These are phyloP conservation scores for Bovichtus diacanthus DNA, from an alignment of 2,797 vertebrate genomes.

Conservation along the genomic window DNA sequence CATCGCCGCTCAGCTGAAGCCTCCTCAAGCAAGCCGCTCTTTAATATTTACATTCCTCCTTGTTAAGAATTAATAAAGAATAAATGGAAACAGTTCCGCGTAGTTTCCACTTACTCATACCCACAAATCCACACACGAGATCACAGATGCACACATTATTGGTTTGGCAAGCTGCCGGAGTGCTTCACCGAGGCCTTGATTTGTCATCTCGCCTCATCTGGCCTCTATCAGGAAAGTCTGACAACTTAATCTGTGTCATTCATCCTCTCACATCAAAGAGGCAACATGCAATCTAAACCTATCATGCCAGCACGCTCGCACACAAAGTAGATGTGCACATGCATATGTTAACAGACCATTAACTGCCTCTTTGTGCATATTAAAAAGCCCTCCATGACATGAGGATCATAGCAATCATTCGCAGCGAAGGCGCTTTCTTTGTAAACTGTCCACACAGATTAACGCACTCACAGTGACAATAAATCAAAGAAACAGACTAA, in stretches of 20 bases:
- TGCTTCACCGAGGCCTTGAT: conserved; percentile 56
- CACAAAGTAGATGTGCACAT: conserved; percentile 4
- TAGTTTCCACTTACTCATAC: conserved; percentile 44
- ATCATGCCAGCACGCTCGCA: conserved; percentile 36
- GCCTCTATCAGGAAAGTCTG: conserved; percentile 74
- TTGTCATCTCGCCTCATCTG: conserved; percentile 80
- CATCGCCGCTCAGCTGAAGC: conserved; percentile 50
- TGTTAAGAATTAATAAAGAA: conserved; percentile 65
- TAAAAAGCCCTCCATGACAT: background rate
- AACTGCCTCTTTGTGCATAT: conserved; percentile 3
- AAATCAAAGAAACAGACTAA: conserved; percentile 4
- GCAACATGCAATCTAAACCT: conserved; percentile 48
- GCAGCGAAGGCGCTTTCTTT: background rate
- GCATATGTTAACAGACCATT: conserved; percentile 14
- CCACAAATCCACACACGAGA: conserved; percentile 36
- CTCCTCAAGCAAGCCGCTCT: conserved; percentile 49
- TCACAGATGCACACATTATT: conserved; percentile 52
- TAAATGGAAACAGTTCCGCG: conserved; percentile 56
- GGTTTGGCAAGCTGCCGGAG: conserved; percentile 52
- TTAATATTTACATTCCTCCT: conserved; percentile 66
- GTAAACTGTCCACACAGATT: conserved; percentile 27
- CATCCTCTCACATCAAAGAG: conserved; percentile 79
- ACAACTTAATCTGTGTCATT: conserved; percentile 81
- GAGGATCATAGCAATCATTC: conserved; percentile 20
- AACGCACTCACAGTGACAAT: background rate